phyloP scores from a whole-genome alignment of 2,888 invertebrate species.

The Pachycephus smyrnensis region DNA sequence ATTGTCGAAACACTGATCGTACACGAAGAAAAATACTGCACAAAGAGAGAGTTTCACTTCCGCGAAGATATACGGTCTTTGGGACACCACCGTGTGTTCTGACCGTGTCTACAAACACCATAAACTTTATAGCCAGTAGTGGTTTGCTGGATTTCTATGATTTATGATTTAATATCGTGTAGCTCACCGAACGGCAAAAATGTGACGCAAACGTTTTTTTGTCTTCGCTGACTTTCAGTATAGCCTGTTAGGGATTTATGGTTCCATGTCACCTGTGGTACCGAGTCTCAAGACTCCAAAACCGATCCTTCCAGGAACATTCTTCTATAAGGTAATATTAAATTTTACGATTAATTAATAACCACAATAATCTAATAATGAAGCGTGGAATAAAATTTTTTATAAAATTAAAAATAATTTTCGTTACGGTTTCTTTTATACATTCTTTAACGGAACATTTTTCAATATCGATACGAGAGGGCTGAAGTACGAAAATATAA shows the following conservation, averaged over 20 bases:
- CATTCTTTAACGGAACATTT: not conserved
- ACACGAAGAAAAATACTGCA: not conserved
- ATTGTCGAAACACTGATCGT: conserved; percentile 44
- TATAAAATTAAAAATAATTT: not conserved
- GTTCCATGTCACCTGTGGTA: not conserved
- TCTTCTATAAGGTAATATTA: not conserved
- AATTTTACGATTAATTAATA: not conserved
- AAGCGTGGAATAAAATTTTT: not conserved
- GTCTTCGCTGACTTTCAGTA: not conserved
- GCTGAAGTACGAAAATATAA: not conserved
- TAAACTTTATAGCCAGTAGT: conserved; percentile 62
- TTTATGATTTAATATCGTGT: conserved; percentile 52
- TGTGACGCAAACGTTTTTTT: conserved; percentile 8
- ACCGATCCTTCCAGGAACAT: not conserved
- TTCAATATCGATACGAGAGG: not conserved
- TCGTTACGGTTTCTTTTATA: not conserved
- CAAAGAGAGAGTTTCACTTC: conserved; percentile 48
- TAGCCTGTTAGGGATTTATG: not conserved
- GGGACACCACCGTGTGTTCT: conserved; percentile 1
- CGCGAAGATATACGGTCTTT: conserved; percentile 39
- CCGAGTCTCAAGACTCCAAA: not conserved
- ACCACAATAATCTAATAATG: not conserved
- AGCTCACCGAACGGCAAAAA: not conserved
- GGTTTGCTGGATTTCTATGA: conserved; percentile 59
- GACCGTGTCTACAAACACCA: conserved; percentile 46